Evolutionary conservation across 2,888 invertebrate species (phyloP).

Genomic region (Automeris io): DNA sequence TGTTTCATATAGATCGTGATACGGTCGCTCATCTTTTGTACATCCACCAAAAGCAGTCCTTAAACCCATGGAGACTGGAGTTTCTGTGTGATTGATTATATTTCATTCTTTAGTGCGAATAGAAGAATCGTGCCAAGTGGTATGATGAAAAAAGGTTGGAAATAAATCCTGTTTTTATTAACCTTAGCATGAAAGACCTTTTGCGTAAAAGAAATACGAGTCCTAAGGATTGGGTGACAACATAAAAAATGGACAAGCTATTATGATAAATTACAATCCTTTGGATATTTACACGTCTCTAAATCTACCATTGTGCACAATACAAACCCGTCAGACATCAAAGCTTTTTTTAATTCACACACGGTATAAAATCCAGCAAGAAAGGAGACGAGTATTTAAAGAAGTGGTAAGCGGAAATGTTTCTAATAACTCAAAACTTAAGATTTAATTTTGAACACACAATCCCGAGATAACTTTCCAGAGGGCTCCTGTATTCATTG

Average conservation of each 20-base stretch:
- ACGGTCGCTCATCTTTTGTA: no score
- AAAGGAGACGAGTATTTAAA: constrained; percentile 17
- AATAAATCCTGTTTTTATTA: no score
- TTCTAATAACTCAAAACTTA: background rate
- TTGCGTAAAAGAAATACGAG: no score
- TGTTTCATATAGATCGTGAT: no score
- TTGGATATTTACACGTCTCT: background rate
- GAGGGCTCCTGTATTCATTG: background rate
- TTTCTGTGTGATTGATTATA: no score
- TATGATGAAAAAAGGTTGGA: no score
- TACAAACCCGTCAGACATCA: constrained; percentile 16
- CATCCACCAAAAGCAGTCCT: no score
- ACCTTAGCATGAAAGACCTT: no score
- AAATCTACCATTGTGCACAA: background rate
- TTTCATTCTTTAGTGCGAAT: no score
- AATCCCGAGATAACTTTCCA: background rate
- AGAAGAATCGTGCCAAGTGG: no score
- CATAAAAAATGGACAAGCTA: background rate
- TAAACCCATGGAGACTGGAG: no score
- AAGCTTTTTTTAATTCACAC: constrained; percentile 28
- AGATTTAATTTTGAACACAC: constrained; percentile 11
- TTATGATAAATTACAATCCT: background rate
- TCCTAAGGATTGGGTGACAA: no score
- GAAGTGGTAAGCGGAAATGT: constrained; percentile 9
- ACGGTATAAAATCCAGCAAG: constrained; percentile 23